Base-by-base conservation (phyloP, 1,140 invertebrate genomes). In the Coelopa frigida region DNA sequence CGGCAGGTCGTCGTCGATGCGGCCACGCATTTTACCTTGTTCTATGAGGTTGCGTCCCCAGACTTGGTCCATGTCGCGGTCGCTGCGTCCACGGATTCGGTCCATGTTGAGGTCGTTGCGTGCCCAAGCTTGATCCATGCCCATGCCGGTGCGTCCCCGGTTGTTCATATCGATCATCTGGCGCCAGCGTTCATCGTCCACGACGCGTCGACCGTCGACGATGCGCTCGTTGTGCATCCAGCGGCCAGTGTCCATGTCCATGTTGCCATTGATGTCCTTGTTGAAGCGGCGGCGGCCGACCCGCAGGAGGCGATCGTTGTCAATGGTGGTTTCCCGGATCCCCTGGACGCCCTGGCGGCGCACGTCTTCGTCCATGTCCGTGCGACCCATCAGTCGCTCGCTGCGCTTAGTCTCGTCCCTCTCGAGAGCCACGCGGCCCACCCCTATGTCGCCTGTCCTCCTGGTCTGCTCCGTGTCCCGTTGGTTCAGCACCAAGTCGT, bases 401-500 rank as follows among this genome's bases (percentile, higher is more conserved):
- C 38, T 14, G 17, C 20, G 22, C 12, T 22, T 44, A n/a, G n/a
- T n/a, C n/a, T n/a, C n/a, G n/a, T n/a, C n/a, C n/a, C 20, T 3
- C 23, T 23, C 42, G 10, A 11, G 26, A 22, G 2, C 20, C 42
- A 17, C 24, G 15, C 2, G n/a, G 1, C 5, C 8, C 4, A 15
- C 21, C 18, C 22, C 4, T 4, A 8, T n/a, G 3, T 21, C 29
- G 14, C 11, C 33, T 18, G 15, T 8, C 10, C 10, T 1, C 27
- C 22, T 3, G 14, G 4, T 15, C 15, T 15, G 6, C 14, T 12
- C 17, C 3, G 32, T 7, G 11, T 37, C 22, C 3, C 10, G 4
- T 29, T 38, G 29, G 8, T 20, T 35, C 24, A 64, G 14, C 10
- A 54, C 57, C 29, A 65, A 20, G 20, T 65, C 55, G 32, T 58